These are phyloP conservation scores for Copidosoma floridanum DNA, from an alignment of 1,140 invertebrate species.

Conservation along the genomic window DNA sequence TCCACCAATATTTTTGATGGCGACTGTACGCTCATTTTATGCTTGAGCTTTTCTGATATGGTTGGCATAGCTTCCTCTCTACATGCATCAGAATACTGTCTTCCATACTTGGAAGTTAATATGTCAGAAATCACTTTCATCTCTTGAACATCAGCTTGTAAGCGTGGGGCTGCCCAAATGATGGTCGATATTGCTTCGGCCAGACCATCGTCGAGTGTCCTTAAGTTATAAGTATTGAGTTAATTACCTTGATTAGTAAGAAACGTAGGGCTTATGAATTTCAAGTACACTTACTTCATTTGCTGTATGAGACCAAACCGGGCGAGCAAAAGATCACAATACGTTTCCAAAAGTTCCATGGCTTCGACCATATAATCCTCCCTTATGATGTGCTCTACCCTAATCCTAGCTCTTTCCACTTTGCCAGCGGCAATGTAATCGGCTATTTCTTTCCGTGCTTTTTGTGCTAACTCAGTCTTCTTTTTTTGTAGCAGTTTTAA, in stretches of 20 bases:
- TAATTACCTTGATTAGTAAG: neutral
- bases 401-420: slow-evolving; percentile 89
- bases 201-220: slow-evolving; percentile 90
- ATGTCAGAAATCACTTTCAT: slow-evolving; percentile 91
- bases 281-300: slow-evolving; percentile 86
- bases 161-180: slow-evolving; percentile 92
- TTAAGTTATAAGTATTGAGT: slow-evolving; percentile 48
- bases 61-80: slow-evolving; percentile 74
- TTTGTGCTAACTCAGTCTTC: slow-evolving; percentile 94
- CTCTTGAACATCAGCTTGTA: slow-evolving; percentile 81
- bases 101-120: slow-evolving; percentile 90
- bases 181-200: slow-evolving; percentile 94
- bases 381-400: slow-evolving; percentile 97
- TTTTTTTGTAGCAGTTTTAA: slow-evolving; percentile 97
- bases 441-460: slow-evolving; percentile 95
- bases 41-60: slow-evolving; percentile 93
- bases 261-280: neutral
- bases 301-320: slow-evolving; percentile 96
- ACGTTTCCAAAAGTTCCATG: slow-evolving; percentile 99
- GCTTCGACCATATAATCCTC: slow-evolving; percentile 99
- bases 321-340: slow-evolving; percentile 95
- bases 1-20: slow-evolving; percentile 96
- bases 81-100: slow-evolving; percentile 85
- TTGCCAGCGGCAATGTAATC: slow-evolving; percentile 91
- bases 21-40: slow-evolving; percentile 93